A percentile compares a stretch with the other conserved stretches of the same genome.
These are phyloP conservation scores for Nephrotoma flavescens DNA, from an alignment of 2,888 invertebrate species.

Conservation along the genomic window DNA sequence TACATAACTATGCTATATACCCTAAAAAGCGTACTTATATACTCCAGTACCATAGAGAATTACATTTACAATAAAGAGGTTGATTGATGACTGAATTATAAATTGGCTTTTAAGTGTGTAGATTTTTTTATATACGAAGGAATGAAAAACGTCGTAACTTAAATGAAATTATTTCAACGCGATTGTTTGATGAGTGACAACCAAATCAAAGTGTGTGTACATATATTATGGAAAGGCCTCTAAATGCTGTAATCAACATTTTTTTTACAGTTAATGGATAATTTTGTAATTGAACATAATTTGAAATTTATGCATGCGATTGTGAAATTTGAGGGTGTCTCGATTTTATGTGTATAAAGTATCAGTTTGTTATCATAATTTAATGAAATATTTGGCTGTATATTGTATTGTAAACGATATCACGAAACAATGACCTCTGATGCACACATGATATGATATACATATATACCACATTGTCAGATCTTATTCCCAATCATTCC, in stretches of 20 bases:
- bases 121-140: neutral
- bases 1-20: neutral
- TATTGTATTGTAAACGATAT: neutral
- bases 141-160: neutral
- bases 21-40: neutral
- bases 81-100: neutral
- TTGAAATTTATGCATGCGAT: neutral
- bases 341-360: neutral
- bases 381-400: neutral
- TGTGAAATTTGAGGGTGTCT: neutral
- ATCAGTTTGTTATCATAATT: neutral
- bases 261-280: neutral
- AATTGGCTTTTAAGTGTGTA: neutral
- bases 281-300: neutral
- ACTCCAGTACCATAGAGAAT: neutral
- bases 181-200: neutral
- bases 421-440: neutral
- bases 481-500: neutral
- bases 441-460: neutral
- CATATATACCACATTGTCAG: neutral
- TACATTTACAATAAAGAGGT: neutral
- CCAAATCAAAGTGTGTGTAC: neutral
- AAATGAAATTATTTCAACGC: neutral
- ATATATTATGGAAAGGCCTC: neutral
- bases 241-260: neutral